These are phyloP conservation scores for Pipistrellus pipistrellus DNA, from an alignment of 2,797 vertebrate genomes.

Conservation along the genomic window DNA sequence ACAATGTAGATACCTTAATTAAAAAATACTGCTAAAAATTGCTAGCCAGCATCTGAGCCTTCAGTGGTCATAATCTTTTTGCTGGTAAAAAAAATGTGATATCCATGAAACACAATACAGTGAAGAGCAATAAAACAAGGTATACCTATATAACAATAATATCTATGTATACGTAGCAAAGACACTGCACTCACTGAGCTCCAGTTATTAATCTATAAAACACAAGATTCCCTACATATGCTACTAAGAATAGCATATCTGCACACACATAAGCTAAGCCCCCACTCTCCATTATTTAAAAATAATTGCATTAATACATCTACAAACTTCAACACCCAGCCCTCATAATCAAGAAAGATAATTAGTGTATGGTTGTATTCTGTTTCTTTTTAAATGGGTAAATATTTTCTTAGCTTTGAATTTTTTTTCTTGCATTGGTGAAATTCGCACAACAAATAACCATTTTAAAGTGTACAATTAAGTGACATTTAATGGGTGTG, in stretches of 20 bases:
- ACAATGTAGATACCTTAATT: neutral
- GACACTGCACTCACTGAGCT: neutral
- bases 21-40: neutral
- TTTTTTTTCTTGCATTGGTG: neutral
- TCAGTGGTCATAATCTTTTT: neutral
- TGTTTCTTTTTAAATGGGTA: slow-evolving; percentile 51
- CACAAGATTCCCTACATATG: neutral
- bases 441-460: neutral
- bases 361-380: neutral
- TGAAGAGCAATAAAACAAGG: neutral
- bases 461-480: neutral
- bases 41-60: neutral
- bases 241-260: neutral
- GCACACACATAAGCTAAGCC: neutral
- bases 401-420: neutral
- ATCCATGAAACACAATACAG: neutral
- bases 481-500: neutral
- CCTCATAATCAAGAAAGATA: slow-evolving; percentile 6
- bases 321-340: slow-evolving; percentile 29
- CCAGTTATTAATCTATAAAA: slow-evolving; percentile 45
- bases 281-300: neutral
- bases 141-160: neutral
- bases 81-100: neutral
- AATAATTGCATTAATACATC: slow-evolving; percentile 47
- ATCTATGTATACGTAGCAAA: slow-evolving; percentile 20